A percentile compares a stretch with the other conserved stretches of the same genome.
Evolutionary conservation across 2,888 invertebrate genomes (phyloP).

Genomic region (Thera britannica): DNA sequence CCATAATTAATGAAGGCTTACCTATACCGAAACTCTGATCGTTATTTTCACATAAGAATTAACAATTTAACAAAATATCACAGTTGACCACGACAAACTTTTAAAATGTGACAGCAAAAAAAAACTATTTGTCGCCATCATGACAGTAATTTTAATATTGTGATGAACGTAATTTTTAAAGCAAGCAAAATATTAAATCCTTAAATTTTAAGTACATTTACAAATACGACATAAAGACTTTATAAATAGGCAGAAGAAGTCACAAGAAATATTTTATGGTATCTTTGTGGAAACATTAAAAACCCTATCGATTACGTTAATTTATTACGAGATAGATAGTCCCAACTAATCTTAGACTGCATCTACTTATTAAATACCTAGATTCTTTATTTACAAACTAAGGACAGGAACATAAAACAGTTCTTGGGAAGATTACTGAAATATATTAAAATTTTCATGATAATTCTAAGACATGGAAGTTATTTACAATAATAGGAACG

Average conservation of each 20-base stretch:
- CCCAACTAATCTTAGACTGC: conserved; percentile 55
- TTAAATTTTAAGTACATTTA: conserved; percentile 81
- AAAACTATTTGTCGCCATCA: conserved; percentile 53
- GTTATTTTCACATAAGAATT: conserved; percentile 72
- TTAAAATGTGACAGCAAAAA: conserved; percentile 70
- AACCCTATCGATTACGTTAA: conserved; percentile 58
- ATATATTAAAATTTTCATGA: conserved; percentile 79
- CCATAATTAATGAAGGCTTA: conserved; percentile 57
- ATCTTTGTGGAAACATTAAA: conserved; percentile 68
- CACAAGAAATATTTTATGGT: conserved; percentile 69
- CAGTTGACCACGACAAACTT: conserved; percentile 81
- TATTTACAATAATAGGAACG: conserved; percentile 76
- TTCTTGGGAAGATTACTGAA: conserved; percentile 76
- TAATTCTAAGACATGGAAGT: conserved; percentile 62
- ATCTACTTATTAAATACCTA: conserved; percentile 62
- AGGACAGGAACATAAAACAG: conserved; percentile 83
- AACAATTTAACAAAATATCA: conserved; percentile 84
- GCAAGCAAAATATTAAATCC: conserved; percentile 60
- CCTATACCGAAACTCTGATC: conserved; percentile 61
- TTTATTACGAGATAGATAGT: conserved; percentile 44
- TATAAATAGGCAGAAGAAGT: conserved; percentile 69
- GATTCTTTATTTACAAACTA: conserved; percentile 77
- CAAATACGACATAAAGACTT: conserved; percentile 61
- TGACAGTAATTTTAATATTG: conserved; percentile 39
- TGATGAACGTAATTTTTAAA: conserved; percentile 45